Conservation (phyloP, 2,113 vertebrate species). For the Dasyurus viverrinus region DNA sequence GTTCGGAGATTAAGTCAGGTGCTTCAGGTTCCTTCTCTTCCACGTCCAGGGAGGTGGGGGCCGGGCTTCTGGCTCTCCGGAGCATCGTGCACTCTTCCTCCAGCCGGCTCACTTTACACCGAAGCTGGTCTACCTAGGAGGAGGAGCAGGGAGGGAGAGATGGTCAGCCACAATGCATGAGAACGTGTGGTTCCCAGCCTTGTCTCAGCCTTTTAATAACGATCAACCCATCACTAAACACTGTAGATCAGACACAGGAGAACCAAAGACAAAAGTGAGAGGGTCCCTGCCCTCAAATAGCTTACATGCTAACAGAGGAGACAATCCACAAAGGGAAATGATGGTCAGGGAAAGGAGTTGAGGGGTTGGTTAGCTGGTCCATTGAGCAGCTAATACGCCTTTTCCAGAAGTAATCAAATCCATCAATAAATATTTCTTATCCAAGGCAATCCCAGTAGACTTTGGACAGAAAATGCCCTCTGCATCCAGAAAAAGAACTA, state of each 20-base stretch:
- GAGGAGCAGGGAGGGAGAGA: not conserved
- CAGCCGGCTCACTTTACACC: conserved; percentile 86
- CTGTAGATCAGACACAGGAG: not conserved
- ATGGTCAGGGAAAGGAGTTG: too few species aligned
- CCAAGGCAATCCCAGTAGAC: too few species aligned
- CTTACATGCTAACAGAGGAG: not conserved
- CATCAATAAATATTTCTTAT: too few species aligned
- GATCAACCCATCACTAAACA: not conserved
- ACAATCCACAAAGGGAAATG: too few species aligned
- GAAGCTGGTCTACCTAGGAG: conserved; percentile 92
- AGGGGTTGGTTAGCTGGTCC: too few species aligned
- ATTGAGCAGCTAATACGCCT: too few species aligned
- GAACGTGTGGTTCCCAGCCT: not conserved
- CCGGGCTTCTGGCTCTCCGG: conserved; percentile 36
- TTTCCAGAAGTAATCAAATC: too few species aligned
- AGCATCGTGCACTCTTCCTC: conserved; percentile 79
- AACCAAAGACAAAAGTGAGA: not conserved
- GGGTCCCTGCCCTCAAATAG: not conserved
- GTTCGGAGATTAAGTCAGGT: conserved; percentile 65
- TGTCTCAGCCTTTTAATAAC: not conserved
- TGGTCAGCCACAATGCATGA: not conserved
- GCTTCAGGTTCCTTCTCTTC: conserved; percentile 65
- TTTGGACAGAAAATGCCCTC: too few species aligned
- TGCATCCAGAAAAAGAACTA: too few species aligned
- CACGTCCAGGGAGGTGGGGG: conserved; percentile 29